A percentile compares a stretch with the other conserved stretches of the same genome.
Conservation (phyloP, 2,888 invertebrate species). For the Erebia palarica region DNA sequence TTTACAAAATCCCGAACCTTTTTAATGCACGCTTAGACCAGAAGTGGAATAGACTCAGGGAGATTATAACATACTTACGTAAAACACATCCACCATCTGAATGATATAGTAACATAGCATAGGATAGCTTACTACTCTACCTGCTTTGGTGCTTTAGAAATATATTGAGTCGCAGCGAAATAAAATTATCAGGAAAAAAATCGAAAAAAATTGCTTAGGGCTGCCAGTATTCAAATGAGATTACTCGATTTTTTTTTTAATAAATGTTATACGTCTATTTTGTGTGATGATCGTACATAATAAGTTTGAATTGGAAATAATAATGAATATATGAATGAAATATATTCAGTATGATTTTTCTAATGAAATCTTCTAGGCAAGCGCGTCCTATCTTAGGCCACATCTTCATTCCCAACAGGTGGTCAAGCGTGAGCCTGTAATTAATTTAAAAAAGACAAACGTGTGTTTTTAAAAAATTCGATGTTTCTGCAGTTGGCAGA, state of each 20-base stretch:
- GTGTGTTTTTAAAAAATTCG: neutral
- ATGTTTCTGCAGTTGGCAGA: neutral
- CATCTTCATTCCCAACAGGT: no score
- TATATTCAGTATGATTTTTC: no score
- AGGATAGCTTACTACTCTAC: neutral
- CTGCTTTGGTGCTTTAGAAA: neutral
- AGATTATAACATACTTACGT: constrained; percentile 48
- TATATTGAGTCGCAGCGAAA: neutral
- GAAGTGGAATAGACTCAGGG: constrained; percentile 61
- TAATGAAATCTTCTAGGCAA: no score
- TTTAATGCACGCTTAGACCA: constrained; percentile 75
- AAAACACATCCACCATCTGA: constrained; percentile 33
- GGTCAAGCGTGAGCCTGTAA: no score
- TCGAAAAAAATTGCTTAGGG: neutral
- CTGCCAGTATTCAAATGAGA: neutral
- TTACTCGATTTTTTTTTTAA: neutral
- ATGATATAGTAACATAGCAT: neutral
- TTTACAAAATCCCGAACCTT: constrained; percentile 63
- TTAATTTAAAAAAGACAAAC: no score
- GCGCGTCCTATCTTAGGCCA: no score
- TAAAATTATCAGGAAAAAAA: neutral
- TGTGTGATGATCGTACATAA: neutral
- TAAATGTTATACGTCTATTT: neutral
- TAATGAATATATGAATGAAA: no score
- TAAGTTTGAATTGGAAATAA: no score